These are phyloP conservation scores for Drosophila kanapiae DNA, from an alignment of 1,140 invertebrate genomes.

Conservation along the genomic window DNA sequence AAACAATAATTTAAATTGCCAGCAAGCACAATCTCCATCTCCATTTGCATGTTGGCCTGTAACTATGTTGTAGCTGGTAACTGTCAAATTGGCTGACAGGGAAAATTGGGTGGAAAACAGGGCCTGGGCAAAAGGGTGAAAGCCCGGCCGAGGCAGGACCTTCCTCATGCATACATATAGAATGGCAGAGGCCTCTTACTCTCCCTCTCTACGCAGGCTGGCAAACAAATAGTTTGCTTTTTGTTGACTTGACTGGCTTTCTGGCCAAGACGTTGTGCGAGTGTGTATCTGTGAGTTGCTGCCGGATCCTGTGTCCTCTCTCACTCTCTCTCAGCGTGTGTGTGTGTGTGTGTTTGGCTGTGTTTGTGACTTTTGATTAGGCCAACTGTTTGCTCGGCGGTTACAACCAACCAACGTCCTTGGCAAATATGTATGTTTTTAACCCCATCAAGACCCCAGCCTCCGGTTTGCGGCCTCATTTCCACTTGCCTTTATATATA, in stretches of 20 bases:
- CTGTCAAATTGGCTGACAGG: conserved; percentile 79
- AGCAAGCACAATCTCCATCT: conserved; percentile 9
- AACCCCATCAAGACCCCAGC: conserved; percentile 27
- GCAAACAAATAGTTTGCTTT: conserved; percentile 80
- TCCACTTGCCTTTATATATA: conserved; percentile 10
- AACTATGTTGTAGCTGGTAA: conserved; percentile 79
- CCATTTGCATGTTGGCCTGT: conserved; percentile 32
- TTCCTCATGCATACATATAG: background rate
- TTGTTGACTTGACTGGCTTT: conserved; percentile 74
- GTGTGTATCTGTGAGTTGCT: background rate
- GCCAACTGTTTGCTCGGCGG: conserved; percentile 74
- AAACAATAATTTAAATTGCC: conserved; percentile 62
- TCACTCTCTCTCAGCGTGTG: background rate
- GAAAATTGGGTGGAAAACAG: conserved; percentile 33
- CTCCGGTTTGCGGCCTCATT: conserved; percentile 15
- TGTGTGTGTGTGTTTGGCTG: conserved; percentile 25
- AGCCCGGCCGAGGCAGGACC: conserved; percentile 2
- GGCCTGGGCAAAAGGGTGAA: conserved; percentile 14
- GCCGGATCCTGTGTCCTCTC: background rate
- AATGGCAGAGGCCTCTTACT: background rate
- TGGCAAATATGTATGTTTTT: conserved; percentile 69
- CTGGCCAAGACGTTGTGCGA: conserved; percentile 58
- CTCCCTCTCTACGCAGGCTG: conserved; percentile 34
- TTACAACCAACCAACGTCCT: conserved; percentile 54
- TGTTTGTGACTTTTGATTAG: conserved; percentile 81